A percentile compares a stretch with the other conserved stretches of the same genome.
phyloP scores from a whole-genome alignment of 1,140 invertebrate species.

The Aphis craccivora region DNA sequence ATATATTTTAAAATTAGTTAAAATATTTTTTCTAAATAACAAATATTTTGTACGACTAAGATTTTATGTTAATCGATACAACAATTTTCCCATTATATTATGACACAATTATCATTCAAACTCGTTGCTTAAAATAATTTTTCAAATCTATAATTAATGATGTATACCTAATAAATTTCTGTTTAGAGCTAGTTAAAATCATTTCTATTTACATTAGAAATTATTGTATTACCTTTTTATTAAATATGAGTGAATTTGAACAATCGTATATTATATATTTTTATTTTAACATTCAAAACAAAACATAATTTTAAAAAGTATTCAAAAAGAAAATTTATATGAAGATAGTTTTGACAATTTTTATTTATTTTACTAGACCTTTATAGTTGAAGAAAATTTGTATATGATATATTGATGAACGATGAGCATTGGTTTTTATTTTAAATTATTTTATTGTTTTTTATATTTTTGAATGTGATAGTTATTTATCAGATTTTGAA shows the following conservation, averaged over 20 bases:
- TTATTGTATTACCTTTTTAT: slow-evolving; percentile 25
- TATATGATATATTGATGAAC: background rate
- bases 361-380: background rate
- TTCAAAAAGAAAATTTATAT: background rate
- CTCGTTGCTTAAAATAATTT: slow-evolving; percentile 31
- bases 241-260: slow-evolving; percentile 37
- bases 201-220: background rate
- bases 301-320: background rate
- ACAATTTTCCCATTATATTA: background rate
- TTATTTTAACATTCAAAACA: background rate
- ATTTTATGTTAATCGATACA: background rate
- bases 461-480: slow-evolving; percentile 36
- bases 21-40: background rate
- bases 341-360: slow-evolving; percentile 7
- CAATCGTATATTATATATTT: background rate
- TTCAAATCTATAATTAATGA: slow-evolving; percentile 32
- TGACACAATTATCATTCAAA: slow-evolving; percentile 18
- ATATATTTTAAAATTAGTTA: background rate
- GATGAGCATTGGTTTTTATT: slow-evolving; percentile 19
- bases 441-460: slow-evolving; percentile 45
- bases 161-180: slow-evolving; percentile 15
- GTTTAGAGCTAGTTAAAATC: background rate
- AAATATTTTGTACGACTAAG: background rate
- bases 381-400: background rate
- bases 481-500: slow-evolving; percentile 22